Evolutionary conservation across 2,113 vertebrate genomes (phyloP), one percentile per base, ranked within the genome.

Genomic region (Melanerpes formicivorus): DNA sequence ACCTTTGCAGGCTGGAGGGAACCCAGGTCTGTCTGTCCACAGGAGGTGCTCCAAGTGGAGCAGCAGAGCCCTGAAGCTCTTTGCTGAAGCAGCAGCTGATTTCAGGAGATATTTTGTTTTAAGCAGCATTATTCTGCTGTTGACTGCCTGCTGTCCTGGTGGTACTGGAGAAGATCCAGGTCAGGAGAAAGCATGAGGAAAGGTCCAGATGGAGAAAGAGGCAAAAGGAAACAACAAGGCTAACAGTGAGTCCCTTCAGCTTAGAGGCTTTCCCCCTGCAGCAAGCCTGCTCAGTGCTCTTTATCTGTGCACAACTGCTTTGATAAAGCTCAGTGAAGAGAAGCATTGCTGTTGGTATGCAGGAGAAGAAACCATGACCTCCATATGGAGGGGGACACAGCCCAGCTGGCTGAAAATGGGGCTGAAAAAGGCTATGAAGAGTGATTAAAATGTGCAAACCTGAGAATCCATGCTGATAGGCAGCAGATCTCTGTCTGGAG

Each of bases 391-490:
- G 64, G 59, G 69, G 76, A 46, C 5, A 2, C 62, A 52, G 82
- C 90, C 91, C 85, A 95, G 90, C 95, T 94, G 90, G 55, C 72
- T 91, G 75, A 59, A 91, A 82, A 90, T 15, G 54, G 85, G 84
- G 18, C 92, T 77, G 72, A 37, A 87, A 94, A 21, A 83, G 59
- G 79, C 94, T 59, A 37, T 3, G 56, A 80, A 52, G 90, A 64
- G 69, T 91, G 83, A 96, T 95, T 93, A 95, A 94, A 95, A 96
- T 64, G 94, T 95, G 91, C 90, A 93, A 95, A 94, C 55, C 87
- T 87, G 91, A 74, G 90, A 93, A 95, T 85, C 85, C 65, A 2
- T 80, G 26, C 64, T 96, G 94, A 96, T 83, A 73, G 90, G 59
- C 87, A 93, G 90, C 94, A 95, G 94, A 93, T 77, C 90, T 48